Conservation (phyloP, 2,888 invertebrate species). For the Plebejus melissa region DNA sequence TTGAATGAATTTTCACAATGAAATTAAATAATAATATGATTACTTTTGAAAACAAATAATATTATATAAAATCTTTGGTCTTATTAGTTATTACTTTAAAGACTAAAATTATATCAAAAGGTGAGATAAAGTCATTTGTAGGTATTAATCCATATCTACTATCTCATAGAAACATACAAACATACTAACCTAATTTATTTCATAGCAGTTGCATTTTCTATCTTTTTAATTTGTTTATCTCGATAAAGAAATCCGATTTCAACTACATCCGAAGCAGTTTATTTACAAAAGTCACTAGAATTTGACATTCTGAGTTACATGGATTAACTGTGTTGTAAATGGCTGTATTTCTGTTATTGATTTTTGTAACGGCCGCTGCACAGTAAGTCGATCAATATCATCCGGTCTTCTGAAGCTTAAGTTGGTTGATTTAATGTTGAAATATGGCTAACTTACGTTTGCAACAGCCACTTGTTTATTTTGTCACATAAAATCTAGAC, state of each 20-base stretch:
- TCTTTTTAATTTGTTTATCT: too few species aligned
- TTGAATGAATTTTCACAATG: neutral
- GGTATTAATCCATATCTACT: too few species aligned
- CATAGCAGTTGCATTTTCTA: too few species aligned
- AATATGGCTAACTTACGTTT: neutral
- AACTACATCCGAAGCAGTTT: neutral
- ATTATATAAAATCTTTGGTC: neutral
- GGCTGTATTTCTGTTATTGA: neutral
- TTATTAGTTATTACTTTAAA: neutral
- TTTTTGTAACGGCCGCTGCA: neutral
- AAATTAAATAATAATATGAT: neutral
- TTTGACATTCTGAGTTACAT: neutral
- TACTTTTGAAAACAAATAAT: neutral
- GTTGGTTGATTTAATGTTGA: neutral
- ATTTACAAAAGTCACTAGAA: neutral
- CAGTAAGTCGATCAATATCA: conserved; percentile 6
- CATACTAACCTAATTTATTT: too few species aligned
- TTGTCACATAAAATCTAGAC: neutral
- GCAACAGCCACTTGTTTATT: neutral
- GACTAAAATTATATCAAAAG: neutral
- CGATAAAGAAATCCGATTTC: too few species aligned
- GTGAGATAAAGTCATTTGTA: too few species aligned
- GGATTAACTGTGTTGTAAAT: conserved; percentile 5
- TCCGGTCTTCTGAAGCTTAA: neutral
- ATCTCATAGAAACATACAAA: too few species aligned